Evolutionary conservation across 2,888 invertebrate genomes (phyloP), one percentile per base, ranked within the genome.

Genomic region (Serripes groenlandicus): DNA sequence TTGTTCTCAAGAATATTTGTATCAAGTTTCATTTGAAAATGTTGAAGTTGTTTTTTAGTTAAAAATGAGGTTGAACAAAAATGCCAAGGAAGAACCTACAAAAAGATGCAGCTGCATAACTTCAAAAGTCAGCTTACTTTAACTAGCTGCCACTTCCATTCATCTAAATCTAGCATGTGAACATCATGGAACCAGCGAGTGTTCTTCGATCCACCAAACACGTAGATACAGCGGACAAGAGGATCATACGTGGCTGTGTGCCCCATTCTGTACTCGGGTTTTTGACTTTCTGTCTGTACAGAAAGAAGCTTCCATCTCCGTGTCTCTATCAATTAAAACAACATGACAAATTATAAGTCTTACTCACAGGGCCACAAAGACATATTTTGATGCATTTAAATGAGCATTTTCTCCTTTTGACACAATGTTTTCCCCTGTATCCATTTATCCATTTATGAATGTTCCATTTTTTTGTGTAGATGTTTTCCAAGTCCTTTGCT

Each of bases 101-200:
- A 18, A 42, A 42, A 42, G 11, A 15, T 42, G 9, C 42, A 42
- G 18, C 9, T 42, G 42, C 42, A 42, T n/a, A n/a, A n/a, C n/a
- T n/a, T n/a, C n/a, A n/a, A n/a, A 32, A 0, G 32, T 21, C 26
- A 1, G 1, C 3, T 66, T 81, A 93, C 94, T 90, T 94, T 93
- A 0, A 93, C 90, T 3, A 92, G 85, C 73, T 90, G 90, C 94
- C 94, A 94, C 83, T 92, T 93, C 90, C 91, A 92, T 62, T 93
- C 92, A 80, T 93, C 92, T 21, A 91, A 64, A 84, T 94, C 93
- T 30, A 94, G 87, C 72, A 93, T 88, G 73, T 94, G 93, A 5
- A 94, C 92, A 88, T 94, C 94, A 86, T 91, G 92, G 83, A 93
- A 94, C 94, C 94, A 94, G 71, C 92, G 91, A 4, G 90, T 88